Percentiles rank a stretch among this genome's conserved stretches.
These are phyloP conservation scores for Aspidiotus destructor DNA, from an alignment of 2,888 invertebrate species.

Conservation along the genomic window DNA sequence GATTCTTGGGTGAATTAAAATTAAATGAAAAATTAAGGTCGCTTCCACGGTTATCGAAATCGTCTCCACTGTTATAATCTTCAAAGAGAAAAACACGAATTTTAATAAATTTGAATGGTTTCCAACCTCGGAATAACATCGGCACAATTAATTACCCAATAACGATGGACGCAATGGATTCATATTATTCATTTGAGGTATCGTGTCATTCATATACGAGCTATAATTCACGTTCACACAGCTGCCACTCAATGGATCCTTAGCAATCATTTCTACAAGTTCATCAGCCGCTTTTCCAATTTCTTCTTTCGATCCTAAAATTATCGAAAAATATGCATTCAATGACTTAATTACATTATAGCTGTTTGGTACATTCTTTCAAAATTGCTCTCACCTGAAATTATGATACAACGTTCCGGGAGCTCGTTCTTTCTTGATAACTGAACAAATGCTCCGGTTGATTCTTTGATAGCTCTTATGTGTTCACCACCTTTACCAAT, in stretches of 20 bases:
- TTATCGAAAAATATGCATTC: not conserved
- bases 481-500: conserved; percentile 93
- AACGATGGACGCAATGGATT: not conserved
- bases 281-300: not conserved
- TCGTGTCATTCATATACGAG: not conserved
- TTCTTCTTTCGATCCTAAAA: conserved; percentile 1
- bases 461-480: conserved; percentile 90
- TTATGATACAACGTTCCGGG: conserved; percentile 89
- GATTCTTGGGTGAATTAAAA: conserved; percentile 2
- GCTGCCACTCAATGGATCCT: conserved; percentile 3
- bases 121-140: too few species aligned
- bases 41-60: not conserved
- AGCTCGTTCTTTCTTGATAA: conserved; percentile 93
- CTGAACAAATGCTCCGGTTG: conserved; percentile 89
- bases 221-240: not conserved
- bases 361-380: too few species aligned
- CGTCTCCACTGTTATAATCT: conserved; percentile 5
- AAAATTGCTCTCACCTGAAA: conserved; percentile 53
- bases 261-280: conserved; percentile 5
- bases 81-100: not conserved
- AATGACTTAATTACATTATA: too few species aligned
- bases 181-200: not conserved
- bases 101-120: too few species aligned
- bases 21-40: conserved; percentile 10
- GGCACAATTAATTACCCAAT: not conserved